phyloP scores from a whole-genome alignment of 2,113 vertebrate species.

The Cyanoderma ruficeps region DNA sequence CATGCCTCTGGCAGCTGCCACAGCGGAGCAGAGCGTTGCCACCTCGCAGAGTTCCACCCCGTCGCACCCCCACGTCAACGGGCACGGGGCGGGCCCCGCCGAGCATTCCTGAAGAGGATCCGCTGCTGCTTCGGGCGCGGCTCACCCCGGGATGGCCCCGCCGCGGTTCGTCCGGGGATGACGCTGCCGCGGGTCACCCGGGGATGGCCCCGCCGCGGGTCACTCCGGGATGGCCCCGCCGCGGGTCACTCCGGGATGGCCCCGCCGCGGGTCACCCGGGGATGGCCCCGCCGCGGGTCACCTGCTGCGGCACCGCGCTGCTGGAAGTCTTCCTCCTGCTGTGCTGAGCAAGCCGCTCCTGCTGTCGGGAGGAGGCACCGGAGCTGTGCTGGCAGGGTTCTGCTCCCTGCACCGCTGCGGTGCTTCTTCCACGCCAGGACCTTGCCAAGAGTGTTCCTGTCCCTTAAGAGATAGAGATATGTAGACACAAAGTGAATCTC shows the following conservation, averaged over 20 bases:
- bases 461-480: background rate
- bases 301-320: background rate
- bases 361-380: background rate
- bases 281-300: background rate
- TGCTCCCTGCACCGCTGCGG: background rate
- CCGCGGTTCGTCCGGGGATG: accelerated
- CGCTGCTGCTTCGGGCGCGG: background rate
- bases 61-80: constrained; percentile 81
- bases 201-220: background rate
- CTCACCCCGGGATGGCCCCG: background rate
- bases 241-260: background rate
- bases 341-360: background rate
- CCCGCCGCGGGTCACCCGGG: background rate
- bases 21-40: constrained; percentile 54
- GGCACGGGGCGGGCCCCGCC: constrained; percentile 73
- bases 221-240: background rate
- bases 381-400: background rate
- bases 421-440: background rate
- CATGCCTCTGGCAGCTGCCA: constrained; percentile 66
- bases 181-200: background rate
- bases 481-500: background rate
- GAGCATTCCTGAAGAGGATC: constrained; percentile 75
- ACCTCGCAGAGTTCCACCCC: constrained; percentile 71
- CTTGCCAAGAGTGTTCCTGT: background rate
- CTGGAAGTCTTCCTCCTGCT: constrained; percentile 34